Conservation (phyloP, 2,797 vertebrate species). For the Xenops minutus region DNA sequence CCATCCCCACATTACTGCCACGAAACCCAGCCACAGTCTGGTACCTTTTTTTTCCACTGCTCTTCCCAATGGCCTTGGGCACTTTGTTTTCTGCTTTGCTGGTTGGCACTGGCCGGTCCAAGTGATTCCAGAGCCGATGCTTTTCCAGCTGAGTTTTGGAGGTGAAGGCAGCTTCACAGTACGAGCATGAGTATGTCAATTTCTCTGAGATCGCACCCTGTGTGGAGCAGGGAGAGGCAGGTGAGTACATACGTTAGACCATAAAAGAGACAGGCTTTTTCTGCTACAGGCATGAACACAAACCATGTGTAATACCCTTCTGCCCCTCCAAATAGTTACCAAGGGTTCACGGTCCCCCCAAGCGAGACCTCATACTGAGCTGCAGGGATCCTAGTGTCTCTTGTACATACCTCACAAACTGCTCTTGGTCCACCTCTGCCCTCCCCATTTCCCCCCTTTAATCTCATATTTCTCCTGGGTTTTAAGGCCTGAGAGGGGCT, state of each 20-base stretch:
- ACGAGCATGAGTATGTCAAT: constrained; percentile 87
- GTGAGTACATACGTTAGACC: background rate
- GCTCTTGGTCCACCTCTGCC: background rate
- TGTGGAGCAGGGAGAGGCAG: background rate
- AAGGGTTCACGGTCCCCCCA: rapidly evolving
- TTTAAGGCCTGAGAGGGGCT: background rate
- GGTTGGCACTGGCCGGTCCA: constrained; percentile 75
- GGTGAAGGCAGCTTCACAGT: constrained; percentile 93
- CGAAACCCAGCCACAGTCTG: background rate
- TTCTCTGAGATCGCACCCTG: constrained; percentile 86
- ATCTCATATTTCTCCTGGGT: background rate
- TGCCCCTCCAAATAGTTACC: background rate
- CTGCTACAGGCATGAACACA: background rate
- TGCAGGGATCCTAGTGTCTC: background rate
- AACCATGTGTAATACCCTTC: background rate
- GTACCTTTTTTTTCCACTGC: constrained; percentile 90
- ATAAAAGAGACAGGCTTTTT: background rate
- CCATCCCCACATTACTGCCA: background rate
- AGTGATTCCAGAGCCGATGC: constrained; percentile 94
- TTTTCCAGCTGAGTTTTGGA: constrained; percentile 96
- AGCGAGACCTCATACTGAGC: background rate
- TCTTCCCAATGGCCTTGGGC: constrained; percentile 81
- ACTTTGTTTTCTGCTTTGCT: constrained; percentile 76
- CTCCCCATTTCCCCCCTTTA: background rate
- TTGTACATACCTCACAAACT: rapidly evolving